These are phyloP conservation scores for Prorops nasuta DNA, from an alignment of 1,140 invertebrate species.

Conservation along the genomic window DNA sequence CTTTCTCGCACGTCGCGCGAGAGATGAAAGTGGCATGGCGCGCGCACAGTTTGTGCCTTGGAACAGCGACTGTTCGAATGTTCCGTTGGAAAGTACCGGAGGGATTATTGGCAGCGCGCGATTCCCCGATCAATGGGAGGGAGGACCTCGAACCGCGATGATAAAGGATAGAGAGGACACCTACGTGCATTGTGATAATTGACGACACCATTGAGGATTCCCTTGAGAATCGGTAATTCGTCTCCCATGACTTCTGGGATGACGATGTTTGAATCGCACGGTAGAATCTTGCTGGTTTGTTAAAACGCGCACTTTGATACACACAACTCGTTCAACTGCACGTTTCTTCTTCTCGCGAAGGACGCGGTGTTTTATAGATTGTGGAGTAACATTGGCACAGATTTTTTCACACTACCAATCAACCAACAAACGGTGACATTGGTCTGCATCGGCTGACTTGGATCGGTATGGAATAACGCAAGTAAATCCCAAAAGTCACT, in stretches of 20 bases:
- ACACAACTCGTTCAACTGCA: slow-evolving; percentile 8
- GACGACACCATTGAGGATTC: slow-evolving; percentile 82
- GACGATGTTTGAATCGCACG: background rate
- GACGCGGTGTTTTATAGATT: no score
- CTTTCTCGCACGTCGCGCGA: slow-evolving; percentile 26
- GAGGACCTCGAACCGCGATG: slow-evolving; percentile 3
- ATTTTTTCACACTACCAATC: no score
- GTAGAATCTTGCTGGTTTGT: background rate
- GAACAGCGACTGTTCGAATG: slow-evolving; percentile 12
- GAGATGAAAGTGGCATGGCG: slow-evolving; percentile 26
- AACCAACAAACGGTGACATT: no score
- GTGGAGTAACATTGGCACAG: no score
- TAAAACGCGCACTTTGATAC: slow-evolving; percentile 16
- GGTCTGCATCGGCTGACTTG: slow-evolving; percentile 21
- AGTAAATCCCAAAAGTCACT: slow-evolving; percentile 37
- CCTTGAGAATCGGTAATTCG: slow-evolving; percentile 83
- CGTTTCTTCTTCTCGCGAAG: no score
- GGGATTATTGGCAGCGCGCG: background rate
- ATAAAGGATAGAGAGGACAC: slow-evolving; percentile 48
- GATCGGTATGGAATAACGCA: no score
- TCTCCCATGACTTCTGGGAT: slow-evolving; percentile 68
- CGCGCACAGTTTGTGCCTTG: background rate
- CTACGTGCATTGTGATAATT: slow-evolving; percentile 89
- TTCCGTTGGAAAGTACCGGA: slow-evolving; percentile 27
- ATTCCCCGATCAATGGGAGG: background rate